Base-by-base conservation (phyloP, 1,140 invertebrate genomes). In the Daktulosphaira vitifoliae region DNA sequence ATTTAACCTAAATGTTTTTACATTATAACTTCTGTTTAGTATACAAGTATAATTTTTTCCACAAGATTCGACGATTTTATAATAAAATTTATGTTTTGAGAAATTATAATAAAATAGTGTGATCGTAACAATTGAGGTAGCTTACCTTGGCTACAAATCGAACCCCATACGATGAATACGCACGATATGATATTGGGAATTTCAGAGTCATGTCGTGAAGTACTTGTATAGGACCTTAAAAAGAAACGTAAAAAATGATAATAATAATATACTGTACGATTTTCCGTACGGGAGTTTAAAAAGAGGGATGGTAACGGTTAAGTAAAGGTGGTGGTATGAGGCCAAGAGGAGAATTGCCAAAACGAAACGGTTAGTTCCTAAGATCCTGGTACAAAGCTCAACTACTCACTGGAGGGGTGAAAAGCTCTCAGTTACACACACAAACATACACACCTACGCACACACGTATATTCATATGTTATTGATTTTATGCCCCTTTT, bases 81-180 rank as follows among this genome's bases (percentile, higher is more conserved):
- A n/a, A n/a, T n/a, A n/a, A n/a, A n/a, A n/a, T n/a, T n/a, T n/a
- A n/a, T n/a, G n/a, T n/a, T n/a, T n/a, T n/a, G n/a, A n/a, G n/a
- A n/a, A n/a, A n/a, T n/a, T n/a, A n/a, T n/a, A n/a, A n/a, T n/a
- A n/a, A n/a, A n/a, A n/a, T n/a, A n/a, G n/a, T n/a, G n/a, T n/a
- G n/a, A n/a, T n/a, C n/a, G n/a, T n/a, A n/a, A n/a, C n/a, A n/a
- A n/a, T n/a, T n/a, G n/a, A n/a, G n/a, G n/a, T n/a, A 33, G 11
- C 29, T 33, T 6, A 62, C 56, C 56, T 62, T 62, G 56, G 26
- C 56, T 62, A 16, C 56, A 62, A 33, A 62, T 33, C 16, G 56
- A 62, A 20, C 56, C 56, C 56, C 56, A 62, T 2, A 62, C 56
- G 16, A 46, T 4, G 42, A 62, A 62, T 11, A 62, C 29, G 44